phyloP scores from a whole-genome alignment of 2,888 invertebrate species.

The Amiota mariae region DNA sequence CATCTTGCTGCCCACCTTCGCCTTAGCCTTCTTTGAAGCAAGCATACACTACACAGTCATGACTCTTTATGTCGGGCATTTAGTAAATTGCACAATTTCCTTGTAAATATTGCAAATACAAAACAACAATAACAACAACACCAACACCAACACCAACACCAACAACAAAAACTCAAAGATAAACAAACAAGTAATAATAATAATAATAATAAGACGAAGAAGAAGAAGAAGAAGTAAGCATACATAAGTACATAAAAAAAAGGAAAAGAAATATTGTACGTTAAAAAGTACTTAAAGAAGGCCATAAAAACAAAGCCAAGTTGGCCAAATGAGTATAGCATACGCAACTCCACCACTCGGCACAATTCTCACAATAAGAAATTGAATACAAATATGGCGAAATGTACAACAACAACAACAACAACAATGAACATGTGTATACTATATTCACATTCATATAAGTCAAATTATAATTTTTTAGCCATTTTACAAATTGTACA shows the following conservation, averaged over 20 bases:
- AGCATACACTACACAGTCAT: not conserved
- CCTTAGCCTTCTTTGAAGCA: too few species aligned
- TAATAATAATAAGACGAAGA: not conserved
- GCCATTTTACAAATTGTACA: too few species aligned
- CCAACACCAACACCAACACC: too few species aligned
- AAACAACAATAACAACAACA: not conserved
- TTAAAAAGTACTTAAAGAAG: slow-evolving; percentile 11
- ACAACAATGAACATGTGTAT: slow-evolving; percentile 31
- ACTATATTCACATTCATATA: not conserved
- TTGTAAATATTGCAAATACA: slow-evolving; percentile 32
- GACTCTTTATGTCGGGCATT: slow-evolving; percentile 45
- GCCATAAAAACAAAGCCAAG: not conserved
- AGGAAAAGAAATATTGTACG: not conserved
- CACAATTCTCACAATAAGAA: slow-evolving; percentile 49
- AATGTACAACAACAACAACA: slow-evolving; percentile 33
- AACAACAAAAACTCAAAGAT: not conserved
- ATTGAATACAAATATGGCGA: slow-evolving; percentile 28
- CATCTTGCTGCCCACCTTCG: too few species aligned
- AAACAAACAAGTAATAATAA: too few species aligned
- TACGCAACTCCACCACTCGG: slow-evolving; percentile 34
- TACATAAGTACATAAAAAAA: not conserved
- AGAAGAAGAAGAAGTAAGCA: too few species aligned
- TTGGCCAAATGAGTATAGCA: too few species aligned
- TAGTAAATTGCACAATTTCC: slow-evolving; percentile 56
- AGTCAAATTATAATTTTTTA: too few species aligned